Evolutionary conservation across 37 sponge, comb jelly and placozoan genomes (phyloP).

Genomic region (Eunapius fragilis): DNA sequence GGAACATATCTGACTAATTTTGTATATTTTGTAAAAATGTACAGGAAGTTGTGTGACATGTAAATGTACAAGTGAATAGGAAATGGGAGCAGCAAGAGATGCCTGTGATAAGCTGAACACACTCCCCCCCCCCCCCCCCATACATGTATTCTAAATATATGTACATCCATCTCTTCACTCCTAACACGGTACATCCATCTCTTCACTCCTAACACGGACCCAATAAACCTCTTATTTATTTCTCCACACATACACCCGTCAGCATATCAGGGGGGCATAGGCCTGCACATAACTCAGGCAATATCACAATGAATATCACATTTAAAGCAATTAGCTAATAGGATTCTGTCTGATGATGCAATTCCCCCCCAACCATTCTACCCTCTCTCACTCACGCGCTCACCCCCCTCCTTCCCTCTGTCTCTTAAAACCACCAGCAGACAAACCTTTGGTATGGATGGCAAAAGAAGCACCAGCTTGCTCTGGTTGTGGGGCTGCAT

Average conservation of each 20-base stretch:
- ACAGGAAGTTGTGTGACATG: too few species aligned
- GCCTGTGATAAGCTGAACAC: too few species aligned
- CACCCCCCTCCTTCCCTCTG: not conserved
- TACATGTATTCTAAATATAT: too few species aligned
- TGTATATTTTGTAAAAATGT: too few species aligned
- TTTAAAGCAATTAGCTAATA: not conserved
- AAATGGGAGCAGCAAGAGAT: too few species aligned
- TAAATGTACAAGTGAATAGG: too few species aligned
- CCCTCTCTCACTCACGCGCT: not conserved
- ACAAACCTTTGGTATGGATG: not conserved
- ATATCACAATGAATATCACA: not conserved
- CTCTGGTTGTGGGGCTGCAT: not conserved
- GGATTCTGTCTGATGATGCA: not conserved
- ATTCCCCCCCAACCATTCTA: not conserved
- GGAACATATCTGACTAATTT: too few species aligned
- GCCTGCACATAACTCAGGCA: not conserved
- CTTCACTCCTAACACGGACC: too few species aligned
- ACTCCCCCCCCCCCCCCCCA: too few species aligned
- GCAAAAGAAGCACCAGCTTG: not conserved
- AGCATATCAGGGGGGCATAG: not conserved
- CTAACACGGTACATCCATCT: too few species aligned
- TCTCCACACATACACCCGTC: constrained; percentile 2
- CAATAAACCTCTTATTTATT: too few species aligned
- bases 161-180: too few species aligned
- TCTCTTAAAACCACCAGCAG: not conserved